Evolutionary conservation across 1,140 invertebrate species (phyloP), one percentile per base, ranked within the genome.

Genomic region (Drosophila repletoides): DNA sequence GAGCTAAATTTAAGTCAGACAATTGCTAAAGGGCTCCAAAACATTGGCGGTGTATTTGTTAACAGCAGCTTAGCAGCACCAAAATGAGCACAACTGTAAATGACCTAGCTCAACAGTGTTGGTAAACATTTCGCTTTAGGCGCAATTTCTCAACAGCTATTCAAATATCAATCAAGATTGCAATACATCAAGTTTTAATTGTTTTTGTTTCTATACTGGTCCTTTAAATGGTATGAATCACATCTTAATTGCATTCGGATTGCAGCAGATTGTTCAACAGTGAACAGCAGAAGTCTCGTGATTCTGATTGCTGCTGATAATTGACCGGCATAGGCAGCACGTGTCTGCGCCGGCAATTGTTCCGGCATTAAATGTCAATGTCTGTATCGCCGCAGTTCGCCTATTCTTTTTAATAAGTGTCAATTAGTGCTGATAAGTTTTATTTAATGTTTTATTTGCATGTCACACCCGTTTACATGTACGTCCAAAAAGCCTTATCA

Each of bases 381-480:
- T 52, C 31, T 55, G 10, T 5, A 21, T 22, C 38, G n/a, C 36
- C n/a, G 22, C 38, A 26, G 28, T 29, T 14, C 29, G 17, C 4
- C 43, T 49, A 51, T 41, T 51, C 36, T 33, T 71, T 74, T 71
- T 83, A 83, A 83, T 83, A 84, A 79, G 36, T 79, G 79, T 79
- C 79, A 83, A 83, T 84, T 84, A 79, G 53, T 51, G 51, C 53
- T 79, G 74, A 84, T 79, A 71, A 67, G 60, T 53, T 41, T 56
- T 34, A 34, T 65, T 63, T 60, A 28, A 67, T 74, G 46, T 41
- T 51, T 28, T 59, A 65, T 83, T 49, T 58, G 38, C 36, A 41
- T 51, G 63, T 9, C 36, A 41, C 22, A 53, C 29, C 26, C 4
- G 40, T 33, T 45, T 19, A 17, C 24, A 7, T 34, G 6, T 31